A percentile compares a stretch with the other conserved stretches of the same genome.
Evolutionary conservation across 2,888 invertebrate species (phyloP).

Genomic region (Pyrgus malvae): DNA sequence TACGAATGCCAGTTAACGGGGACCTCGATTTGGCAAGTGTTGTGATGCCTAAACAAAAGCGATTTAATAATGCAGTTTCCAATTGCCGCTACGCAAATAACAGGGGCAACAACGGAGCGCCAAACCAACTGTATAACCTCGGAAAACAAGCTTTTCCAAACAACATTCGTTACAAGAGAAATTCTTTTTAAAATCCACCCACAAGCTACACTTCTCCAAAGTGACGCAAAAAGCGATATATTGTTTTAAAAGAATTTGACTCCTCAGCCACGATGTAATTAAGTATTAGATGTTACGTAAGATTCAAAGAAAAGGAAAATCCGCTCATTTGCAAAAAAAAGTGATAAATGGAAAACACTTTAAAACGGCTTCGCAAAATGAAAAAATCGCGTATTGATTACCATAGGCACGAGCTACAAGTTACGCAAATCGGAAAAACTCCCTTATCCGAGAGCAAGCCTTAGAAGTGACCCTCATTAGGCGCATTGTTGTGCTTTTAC

Average conservation of each 20-base stretch:
- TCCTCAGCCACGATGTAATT: neutral
- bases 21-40: constrained; percentile 59
- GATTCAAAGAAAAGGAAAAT: constrained; percentile 23
- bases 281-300: constrained; percentile 16
- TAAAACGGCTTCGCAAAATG: constrained; percentile 44
- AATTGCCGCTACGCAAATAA: constrained; percentile 79
- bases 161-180: constrained; percentile 13
- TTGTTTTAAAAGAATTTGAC: too few relatives aligned
- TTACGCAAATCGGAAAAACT: constrained; percentile 70
- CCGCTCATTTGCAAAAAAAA: constrained; percentile 19
- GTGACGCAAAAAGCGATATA: too few relatives aligned
- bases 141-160: constrained; percentile 33
- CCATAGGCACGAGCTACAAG: constrained; percentile 48
- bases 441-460: constrained; percentile 70
- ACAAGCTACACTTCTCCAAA: constrained; percentile 5
- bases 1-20: constrained; percentile 34
- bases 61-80: constrained; percentile 82
- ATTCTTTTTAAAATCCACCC: constrained; percentile 18
- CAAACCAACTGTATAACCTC: constrained; percentile 48
- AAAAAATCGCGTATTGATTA: constrained; percentile 45
- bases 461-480: constrained; percentile 77
- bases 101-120: constrained; percentile 55
- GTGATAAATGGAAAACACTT: constrained; percentile 22
- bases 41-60: constrained; percentile 77
- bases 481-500: constrained; percentile 76